Conservation (phyloP, 2,888 invertebrate genomes). For the Diaperis boleti region DNA sequence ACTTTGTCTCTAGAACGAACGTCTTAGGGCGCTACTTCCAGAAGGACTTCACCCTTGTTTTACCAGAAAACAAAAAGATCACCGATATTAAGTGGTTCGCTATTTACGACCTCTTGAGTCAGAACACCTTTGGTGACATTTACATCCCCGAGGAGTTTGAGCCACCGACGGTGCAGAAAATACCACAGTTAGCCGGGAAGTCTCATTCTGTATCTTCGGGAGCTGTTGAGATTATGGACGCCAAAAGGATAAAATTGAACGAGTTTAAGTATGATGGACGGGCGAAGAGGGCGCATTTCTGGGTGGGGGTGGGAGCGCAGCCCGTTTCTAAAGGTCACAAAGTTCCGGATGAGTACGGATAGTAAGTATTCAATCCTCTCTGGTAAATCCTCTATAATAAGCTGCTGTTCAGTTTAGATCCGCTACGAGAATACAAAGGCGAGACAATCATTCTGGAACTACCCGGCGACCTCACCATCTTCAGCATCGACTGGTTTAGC, state of each 20-base stretch:
- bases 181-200: constrained; percentile 71
- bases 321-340: constrained; percentile 84
- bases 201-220: constrained; percentile 78
- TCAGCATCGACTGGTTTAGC: constrained; percentile 87
- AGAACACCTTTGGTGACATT: constrained; percentile 91
- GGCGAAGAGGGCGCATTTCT: constrained; percentile 84
- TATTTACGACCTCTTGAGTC: constrained; percentile 86
- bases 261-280: constrained; percentile 83
- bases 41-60: constrained; percentile 82
- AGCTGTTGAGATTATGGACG: constrained; percentile 81
- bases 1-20: constrained; percentile 76
- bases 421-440: constrained; percentile 78
- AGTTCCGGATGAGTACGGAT: constrained; percentile 92
- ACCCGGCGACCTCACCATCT: constrained; percentile 86
- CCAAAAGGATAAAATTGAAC: constrained; percentile 82
- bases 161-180: constrained; percentile 79
- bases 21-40: constrained; percentile 88
- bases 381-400: no score
- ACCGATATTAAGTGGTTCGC: constrained; percentile 92
- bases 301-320: constrained; percentile 90
- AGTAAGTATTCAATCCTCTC: no score
- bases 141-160: constrained; percentile 92
- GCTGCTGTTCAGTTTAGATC: constrained; percentile 82
- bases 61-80: constrained; percentile 89
- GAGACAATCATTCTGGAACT: constrained; percentile 81